These are phyloP conservation scores for Anarrhichthys ocellatus DNA, from an alignment of 2,113 vertebrate genomes.

Conservation along the genomic window DNA sequence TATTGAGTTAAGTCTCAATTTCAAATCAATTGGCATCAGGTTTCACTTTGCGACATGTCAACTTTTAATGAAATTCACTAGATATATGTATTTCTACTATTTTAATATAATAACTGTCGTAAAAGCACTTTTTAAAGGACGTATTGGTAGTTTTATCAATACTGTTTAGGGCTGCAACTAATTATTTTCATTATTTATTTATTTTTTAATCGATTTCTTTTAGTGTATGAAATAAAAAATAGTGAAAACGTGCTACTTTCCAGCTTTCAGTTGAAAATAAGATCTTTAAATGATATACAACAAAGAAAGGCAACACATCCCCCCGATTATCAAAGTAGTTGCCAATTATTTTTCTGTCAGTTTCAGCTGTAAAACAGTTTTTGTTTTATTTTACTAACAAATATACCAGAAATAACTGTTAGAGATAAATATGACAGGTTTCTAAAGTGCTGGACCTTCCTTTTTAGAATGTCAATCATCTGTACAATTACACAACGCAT, in stretches of 20 bases:
- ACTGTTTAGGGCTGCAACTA: not conserved
- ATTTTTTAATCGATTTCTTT: not conserved
- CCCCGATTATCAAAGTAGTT: not conserved
- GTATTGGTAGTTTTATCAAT: not conserved
- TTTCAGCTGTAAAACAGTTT: not conserved
- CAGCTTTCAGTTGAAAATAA: not conserved
- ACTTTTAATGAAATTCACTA: not conserved
- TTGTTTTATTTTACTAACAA: not conserved
- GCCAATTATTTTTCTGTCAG: not conserved
- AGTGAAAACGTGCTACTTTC: not conserved
- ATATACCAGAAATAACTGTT: not conserved
- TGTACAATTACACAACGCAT: not conserved
- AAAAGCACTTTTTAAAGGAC: not conserved
- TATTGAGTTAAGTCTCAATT: not conserved
- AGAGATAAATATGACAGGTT: constrained; percentile 16
- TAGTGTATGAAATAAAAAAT: not conserved
- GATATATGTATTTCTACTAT: not conserved
- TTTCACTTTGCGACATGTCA: constrained; percentile 1
- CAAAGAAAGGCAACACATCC: not conserved
- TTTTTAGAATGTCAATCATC: constrained; percentile 29
- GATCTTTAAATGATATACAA: not conserved
- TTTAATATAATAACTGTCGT: not conserved
- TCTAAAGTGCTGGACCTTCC: constrained; percentile 62
- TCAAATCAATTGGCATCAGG: not conserved
- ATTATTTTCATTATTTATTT: not conserved